Percentiles rank a stretch among this genome's conserved stretches.
Evolutionary conservation across 1,140 invertebrate species (phyloP).

Genomic region (Drosophila parvula): DNA sequence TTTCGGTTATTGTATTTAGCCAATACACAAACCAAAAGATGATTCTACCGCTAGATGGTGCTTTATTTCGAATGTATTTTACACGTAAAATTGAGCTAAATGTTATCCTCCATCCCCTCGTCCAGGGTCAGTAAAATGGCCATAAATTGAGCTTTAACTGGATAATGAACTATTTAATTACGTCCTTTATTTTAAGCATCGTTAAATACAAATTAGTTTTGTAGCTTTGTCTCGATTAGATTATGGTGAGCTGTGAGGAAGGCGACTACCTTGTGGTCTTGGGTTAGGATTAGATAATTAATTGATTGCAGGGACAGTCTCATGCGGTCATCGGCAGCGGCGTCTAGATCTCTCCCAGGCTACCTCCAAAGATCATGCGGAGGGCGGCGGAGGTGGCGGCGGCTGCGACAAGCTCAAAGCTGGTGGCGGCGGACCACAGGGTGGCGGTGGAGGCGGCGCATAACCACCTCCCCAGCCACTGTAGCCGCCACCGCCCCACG

Average conservation of each 20-base stretch:
- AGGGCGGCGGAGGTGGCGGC: constrained; percentile 85
- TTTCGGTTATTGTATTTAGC: too few relatives aligned
- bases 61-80: background rate
- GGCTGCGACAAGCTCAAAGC: constrained; percentile 65
- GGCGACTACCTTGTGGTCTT: constrained; percentile 24
- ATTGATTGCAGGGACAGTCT: constrained; percentile 57
- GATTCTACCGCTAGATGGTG: too few relatives aligned
- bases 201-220: constrained; percentile 55
- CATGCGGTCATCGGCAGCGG: constrained; percentile 9
- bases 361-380: constrained; percentile 48
- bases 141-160: background rate
- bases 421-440: constrained; percentile 86
- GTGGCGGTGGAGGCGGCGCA: constrained; percentile 85
- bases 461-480: constrained; percentile 83
- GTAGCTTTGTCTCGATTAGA: constrained; percentile 29
- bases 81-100: too few relatives aligned
- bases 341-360: background rate
- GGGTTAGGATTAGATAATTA: constrained; percentile 19
- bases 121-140: background rate
- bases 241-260: constrained; percentile 15
- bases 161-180: constrained; percentile 28
- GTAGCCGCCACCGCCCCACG: constrained; percentile 81
- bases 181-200: constrained; percentile 45
- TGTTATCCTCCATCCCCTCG: too few relatives aligned
- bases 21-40: too few relatives aligned